These are phyloP conservation scores for Lepidocolaptes lacrymiger DNA, from an alignment of 2,797 vertebrate genomes.

Conservation along the genomic window DNA sequence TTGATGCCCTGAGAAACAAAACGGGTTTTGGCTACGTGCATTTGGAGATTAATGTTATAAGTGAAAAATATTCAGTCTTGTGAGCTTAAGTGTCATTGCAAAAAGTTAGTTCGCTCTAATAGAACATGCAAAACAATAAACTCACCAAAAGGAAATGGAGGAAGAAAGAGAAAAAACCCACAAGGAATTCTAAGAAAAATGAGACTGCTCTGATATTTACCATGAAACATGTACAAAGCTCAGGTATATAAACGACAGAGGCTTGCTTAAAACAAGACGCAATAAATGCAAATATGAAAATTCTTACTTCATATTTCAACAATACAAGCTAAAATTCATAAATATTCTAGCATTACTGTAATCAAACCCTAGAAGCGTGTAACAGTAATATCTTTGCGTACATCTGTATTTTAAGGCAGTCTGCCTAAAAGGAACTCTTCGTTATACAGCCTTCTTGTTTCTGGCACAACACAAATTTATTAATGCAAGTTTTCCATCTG, in stretches of 20 bases:
- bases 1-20: conserved; percentile 72
- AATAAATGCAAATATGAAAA: fast-evolving
- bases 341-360: background rate
- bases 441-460: background rate
- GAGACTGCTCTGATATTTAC: background rate
- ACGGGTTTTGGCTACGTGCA: conserved; percentile 18
- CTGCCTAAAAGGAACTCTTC: background rate
- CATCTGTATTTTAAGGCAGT: background rate
- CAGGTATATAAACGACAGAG: background rate
- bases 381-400: background rate
- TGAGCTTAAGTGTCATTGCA: background rate
- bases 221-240: background rate
- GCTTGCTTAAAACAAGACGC: background rate
- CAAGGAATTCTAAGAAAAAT: background rate
- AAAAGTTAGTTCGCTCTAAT: background rate
- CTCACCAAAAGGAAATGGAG: background rate
- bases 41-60: conserved; percentile 9
- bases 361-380: background rate
- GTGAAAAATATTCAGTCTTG: background rate
- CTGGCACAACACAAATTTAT: background rate
- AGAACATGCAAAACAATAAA: background rate
- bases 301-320: background rate
- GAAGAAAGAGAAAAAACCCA: background rate
- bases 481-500: background rate
- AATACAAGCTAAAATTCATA: background rate